phyloP scores from a whole-genome alignment of 1,140 invertebrate species.

The Formica exsecta region DNA sequence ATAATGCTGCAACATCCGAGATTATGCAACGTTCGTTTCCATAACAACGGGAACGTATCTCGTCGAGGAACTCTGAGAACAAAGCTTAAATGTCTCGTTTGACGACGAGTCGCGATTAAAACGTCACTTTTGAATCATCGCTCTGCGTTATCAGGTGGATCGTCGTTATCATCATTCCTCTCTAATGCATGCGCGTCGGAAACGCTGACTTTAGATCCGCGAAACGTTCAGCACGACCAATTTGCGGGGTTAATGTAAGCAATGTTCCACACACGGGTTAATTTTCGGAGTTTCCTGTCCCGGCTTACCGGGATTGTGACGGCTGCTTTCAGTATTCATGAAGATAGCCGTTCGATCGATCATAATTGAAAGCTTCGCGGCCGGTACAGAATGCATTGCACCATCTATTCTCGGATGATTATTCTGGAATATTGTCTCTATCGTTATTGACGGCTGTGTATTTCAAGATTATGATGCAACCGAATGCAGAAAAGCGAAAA shows the following conservation, averaged over 20 bases:
- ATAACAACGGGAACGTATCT: conserved; percentile 17
- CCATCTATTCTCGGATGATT: conserved; percentile 39
- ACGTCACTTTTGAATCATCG: conserved; percentile 36
- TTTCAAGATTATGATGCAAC: background rate
- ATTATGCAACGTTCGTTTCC: conserved; percentile 40
- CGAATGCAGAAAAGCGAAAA: background rate
- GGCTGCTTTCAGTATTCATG: conserved; percentile 31
- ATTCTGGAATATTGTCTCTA: background rate
- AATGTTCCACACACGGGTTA: background rate
- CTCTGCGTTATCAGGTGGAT: conserved; percentile 44
- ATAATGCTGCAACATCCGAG: background rate
- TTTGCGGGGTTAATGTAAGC: conserved; percentile 40
- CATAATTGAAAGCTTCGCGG: conserved; percentile 10
- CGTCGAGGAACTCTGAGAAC: conserved; percentile 17
- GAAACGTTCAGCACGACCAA: conserved; percentile 29
- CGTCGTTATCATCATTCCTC: conserved; percentile 40
- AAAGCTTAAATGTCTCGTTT: conserved; percentile 38
- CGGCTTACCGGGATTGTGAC: conserved; percentile 54
- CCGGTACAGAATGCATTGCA: background rate
- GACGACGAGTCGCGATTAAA: conserved; percentile 56
- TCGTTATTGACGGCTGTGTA: background rate
- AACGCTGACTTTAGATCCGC: conserved; percentile 49
- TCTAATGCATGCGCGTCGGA: background rate
- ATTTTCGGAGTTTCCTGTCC: conserved; percentile 49
- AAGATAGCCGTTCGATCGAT: conserved; percentile 30